Evolutionary conservation across 2,888 invertebrate genomes (phyloP), one percentile per base, ranked within the genome.

Genomic region (Pediacus dermestoides): DNA sequence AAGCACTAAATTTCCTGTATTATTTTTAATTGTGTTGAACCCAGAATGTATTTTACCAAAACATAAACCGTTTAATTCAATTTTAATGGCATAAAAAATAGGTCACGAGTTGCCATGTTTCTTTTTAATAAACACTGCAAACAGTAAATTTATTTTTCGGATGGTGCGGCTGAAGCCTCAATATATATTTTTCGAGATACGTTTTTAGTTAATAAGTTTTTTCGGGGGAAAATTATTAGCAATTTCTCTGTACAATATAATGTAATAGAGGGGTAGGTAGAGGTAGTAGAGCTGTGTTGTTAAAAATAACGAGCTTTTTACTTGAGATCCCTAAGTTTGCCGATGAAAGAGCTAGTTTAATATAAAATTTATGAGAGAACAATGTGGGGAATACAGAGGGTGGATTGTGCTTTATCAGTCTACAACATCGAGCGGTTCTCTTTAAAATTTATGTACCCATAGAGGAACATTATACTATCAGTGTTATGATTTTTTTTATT

Each of bases 281-380:
- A 3, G 28, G 28, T 11, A 34, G 44, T 38, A 41, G 44, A 39
- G 41, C 36, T 42, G 45, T 48, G 49, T 51, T 55, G 53, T 57
- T 58, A 58, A 58, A 58, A 58, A 55, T 56, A 56, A 58, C 55
- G 55, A 54, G 52, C 52, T 58, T 54, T 55, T 53, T 49, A 48
- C 47, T 48, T 40, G 46, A 52, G 43, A 37, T 27, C 39, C 25
- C 44, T 43, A 38, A 48, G 33, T 46, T 46, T 42, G 44, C 30
- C 47, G 45, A 42, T 42, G 46, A 50, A 45, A 48, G 44, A 42
- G 45, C 47, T 44, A 43, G 46, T 45, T 46, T 47, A 48, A 47
- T 49, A 46, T 52, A 42, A 48, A 52, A 48, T 49, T 49, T 48
- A 42, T 46, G 42, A 46, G 34, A 40, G 46, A 42, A 41, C 41